Base-by-base conservation (phyloP, 2,797 vertebrate genomes). In the Brotula barbata region DNA sequence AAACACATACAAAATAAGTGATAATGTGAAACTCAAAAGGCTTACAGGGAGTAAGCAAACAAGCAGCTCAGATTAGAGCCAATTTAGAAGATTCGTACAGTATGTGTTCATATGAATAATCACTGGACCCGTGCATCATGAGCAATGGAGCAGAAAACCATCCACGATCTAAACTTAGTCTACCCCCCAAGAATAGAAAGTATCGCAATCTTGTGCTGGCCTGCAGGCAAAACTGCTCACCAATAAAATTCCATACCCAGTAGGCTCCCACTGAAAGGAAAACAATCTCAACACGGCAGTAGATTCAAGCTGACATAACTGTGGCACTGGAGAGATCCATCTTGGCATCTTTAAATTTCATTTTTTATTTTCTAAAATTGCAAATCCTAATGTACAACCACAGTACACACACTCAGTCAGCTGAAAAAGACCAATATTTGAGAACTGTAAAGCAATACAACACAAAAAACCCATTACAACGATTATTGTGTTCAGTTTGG, bases 101-200 rank as follows among this genome's bases (percentile, higher is more conserved):
- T n/a, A 36, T 69, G 62, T 33, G 64, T 62, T 77, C 58, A 59
- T 23, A 68, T 54, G 43, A 77, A 76, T 68, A 79, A 75, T 75
- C 71, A 53, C 48, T 59, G 22, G 21, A 58, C 43, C 59, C 55
- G 65, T 68, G 66, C 31, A 21, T 61, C 34, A 46, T 49, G 53
- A 45, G 50, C 72, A 63, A 51, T 3, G 31, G 64, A 78, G 74
- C 73, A 75, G 67, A 81, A 82, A 77, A 60, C 46, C 55, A 60
- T 56, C 47, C 31, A 15, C 36, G 25, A 64, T 65, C 70, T 78
- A 77, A 81, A 77, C 68, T 83, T 77, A 75, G 70, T 58, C 55
- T 44, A 28, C 36, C 50, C 56, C 45, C 50, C 39, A 37, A n/a
- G 46, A 74, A 68, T 74, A 36, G 34, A 7, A 36, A 36, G 34